Conservation (phyloP, 2,888 invertebrate genomes). For the Oligia strigilis region DNA sequence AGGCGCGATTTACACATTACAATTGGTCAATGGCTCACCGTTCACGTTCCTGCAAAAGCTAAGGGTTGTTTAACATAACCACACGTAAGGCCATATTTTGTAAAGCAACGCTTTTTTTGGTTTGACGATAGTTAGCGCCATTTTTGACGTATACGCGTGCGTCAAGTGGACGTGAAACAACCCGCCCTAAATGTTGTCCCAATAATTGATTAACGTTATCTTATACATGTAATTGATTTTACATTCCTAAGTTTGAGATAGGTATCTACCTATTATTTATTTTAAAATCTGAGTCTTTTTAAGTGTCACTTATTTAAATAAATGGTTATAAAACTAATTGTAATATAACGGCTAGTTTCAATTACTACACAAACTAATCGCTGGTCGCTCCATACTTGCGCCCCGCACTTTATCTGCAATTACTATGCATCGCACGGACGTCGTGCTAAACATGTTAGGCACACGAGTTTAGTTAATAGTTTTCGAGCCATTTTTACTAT, state of each 20-base stretch:
- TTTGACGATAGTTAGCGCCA: no score
- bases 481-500: slow-evolving; percentile 65
- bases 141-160: no score
- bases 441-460: slow-evolving; percentile 68
- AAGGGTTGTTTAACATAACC: no score
- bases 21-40: neutral
- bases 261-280: no score
- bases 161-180: no score
- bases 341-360: neutral
- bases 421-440: slow-evolving; percentile 71
- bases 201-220: no score
- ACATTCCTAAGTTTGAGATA: no score
- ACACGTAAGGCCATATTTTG: no score
- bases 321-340: neutral
- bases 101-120: no score
- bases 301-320: neutral
- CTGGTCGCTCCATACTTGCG: slow-evolving; percentile 48
- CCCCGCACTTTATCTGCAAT: slow-evolving; percentile 66
- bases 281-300: no score
- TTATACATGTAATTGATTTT: no score
- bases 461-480: slow-evolving; percentile 68
- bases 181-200: no score
- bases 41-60: neutral
- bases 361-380: slow-evolving; percentile 17
- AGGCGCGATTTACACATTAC: neutral